phyloP scores from a whole-genome alignment of 2,888 invertebrate species.

The Tupiocoris notatus region DNA sequence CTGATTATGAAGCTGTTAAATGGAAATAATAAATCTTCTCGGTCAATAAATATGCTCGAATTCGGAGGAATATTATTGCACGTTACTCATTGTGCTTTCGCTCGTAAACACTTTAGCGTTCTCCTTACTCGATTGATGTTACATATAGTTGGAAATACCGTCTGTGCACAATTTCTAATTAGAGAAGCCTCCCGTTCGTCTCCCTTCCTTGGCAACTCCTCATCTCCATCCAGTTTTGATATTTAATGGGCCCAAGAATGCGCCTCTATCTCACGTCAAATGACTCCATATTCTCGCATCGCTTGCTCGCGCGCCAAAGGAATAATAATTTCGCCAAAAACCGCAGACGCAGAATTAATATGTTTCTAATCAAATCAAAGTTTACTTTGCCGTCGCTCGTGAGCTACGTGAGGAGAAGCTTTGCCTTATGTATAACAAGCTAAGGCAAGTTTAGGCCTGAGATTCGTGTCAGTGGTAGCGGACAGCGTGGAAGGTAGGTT shows the following conservation, averaged over 20 bases:
- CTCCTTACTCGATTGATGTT: conserved; percentile 28
- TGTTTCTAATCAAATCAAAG: conserved; percentile 41
- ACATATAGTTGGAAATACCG: conserved; percentile 25
- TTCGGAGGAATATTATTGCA: too few relatives aligned
- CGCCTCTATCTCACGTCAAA: neutral
- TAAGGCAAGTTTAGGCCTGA: neutral
- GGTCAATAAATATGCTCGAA: too few relatives aligned
- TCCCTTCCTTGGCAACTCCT: neutral
- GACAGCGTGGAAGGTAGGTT: too few relatives aligned
- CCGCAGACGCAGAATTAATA: conserved; percentile 41
- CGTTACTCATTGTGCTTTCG: too few relatives aligned
- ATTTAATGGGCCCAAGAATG: conserved; percentile 37
- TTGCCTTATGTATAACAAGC: neutral
- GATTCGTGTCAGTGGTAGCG: neutral
- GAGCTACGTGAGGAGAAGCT: conserved; percentile 4
- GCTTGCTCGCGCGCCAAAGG: neutral
- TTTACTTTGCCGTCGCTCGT: conserved; percentile 11
- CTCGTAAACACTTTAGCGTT: too few relatives aligned
- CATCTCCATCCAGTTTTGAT: neutral
- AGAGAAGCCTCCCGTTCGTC: neutral
- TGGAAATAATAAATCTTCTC: too few relatives aligned
- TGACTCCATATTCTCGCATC: neutral
- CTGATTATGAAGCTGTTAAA: too few relatives aligned
- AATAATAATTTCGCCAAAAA: conserved; percentile 27
- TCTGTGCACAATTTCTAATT: conserved; percentile 31